Evolutionary conservation across 2,113 vertebrate species (phyloP).

Genomic region (Corydoras maculifer): DNA sequence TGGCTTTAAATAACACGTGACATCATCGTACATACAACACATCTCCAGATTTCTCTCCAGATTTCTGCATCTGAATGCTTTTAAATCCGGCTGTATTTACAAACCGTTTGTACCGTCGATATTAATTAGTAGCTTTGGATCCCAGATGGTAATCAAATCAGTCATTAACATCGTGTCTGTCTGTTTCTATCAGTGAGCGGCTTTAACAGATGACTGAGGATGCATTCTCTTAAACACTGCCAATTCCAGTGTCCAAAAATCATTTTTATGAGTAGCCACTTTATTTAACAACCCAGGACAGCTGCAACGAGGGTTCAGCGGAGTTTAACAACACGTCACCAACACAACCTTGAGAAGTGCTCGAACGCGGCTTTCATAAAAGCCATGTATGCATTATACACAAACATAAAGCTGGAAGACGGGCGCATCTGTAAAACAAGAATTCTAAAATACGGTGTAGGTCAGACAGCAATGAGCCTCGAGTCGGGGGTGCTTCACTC

Average conservation of each 20-base stretch:
- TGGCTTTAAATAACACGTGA: too few species aligned
- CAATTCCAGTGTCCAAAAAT: not conserved
- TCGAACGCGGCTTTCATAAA: not conserved
- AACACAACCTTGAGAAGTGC: not conserved
- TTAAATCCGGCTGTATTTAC: conserved; percentile 4
- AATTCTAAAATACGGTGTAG: too few species aligned
- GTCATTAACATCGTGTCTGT: conserved; percentile 22
- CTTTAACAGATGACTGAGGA: conserved; percentile 19
- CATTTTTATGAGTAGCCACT: conserved; percentile 1
- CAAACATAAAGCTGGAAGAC: not conserved
- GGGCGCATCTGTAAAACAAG: too few species aligned
- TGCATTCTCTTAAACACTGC: conserved; percentile 5
- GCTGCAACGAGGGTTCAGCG: not conserved
- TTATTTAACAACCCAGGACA: conserved; percentile 1
- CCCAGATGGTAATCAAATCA: conserved; percentile 14
- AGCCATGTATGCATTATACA: not conserved
- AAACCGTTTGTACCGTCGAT: not conserved
- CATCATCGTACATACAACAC: too few species aligned
- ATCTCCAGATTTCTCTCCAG: not conserved
- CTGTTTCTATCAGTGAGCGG: conserved; percentile 11
- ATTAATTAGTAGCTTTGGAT: conserved; percentile 22
- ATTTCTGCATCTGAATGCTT: not conserved
- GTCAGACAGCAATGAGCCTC: too few species aligned
- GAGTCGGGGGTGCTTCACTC: too few species aligned
- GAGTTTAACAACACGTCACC: not conserved